Evolutionary conservation across 2,797 vertebrate genomes (phyloP), one percentile per base, ranked within the genome.

Genomic region (Pogoniulus pusillus): DNA sequence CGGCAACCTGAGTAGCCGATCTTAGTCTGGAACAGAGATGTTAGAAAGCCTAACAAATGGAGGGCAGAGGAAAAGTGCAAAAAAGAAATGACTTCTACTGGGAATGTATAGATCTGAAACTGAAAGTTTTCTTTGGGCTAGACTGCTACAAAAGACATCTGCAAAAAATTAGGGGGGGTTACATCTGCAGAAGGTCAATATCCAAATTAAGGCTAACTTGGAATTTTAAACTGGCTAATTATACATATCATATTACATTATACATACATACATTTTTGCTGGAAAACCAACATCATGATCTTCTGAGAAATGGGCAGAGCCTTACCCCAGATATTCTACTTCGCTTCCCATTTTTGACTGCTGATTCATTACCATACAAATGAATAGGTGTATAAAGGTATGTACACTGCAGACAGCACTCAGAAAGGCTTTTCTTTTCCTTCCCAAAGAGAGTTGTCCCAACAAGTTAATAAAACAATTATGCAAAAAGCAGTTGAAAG

Each of bases 401-500:
- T 91, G 80, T 57, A 55, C 45, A 66, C 37, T 41, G 79, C 72
- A 90, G 71, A 82, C 60, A 82, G 72, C 49, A 79, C 64, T 82
- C 58, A 87, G 57, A 45, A 94, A 55, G 12, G 45, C 15, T 47
- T 72, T 51, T 71, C 51, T n/a, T 65, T 35, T 4, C 14, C 62
- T 62, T 34, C 60, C 29, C 43, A 29, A 29, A 84, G 65, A 90
- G 65, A 92, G 92, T 49, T 84, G 87, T 91, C 90, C 75, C 70
- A 94, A 90, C 91, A 96, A 94, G 85, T 94, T 76, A 88, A 72
- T 39, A 84, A 74, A 91, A 91, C 82, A 87, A 82, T 70, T 90
- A 86, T 4, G 49, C 55, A 93, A 72, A 89, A 91, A 91, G 66
- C 71, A 72, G 80, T 8, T 60, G 63, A 88, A 94, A 92, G 90